A percentile compares a stretch with the other conserved stretches of the same genome.
Evolutionary conservation across 1,140 invertebrate genomes (phyloP).

Genomic region (Tribolium madens): DNA sequence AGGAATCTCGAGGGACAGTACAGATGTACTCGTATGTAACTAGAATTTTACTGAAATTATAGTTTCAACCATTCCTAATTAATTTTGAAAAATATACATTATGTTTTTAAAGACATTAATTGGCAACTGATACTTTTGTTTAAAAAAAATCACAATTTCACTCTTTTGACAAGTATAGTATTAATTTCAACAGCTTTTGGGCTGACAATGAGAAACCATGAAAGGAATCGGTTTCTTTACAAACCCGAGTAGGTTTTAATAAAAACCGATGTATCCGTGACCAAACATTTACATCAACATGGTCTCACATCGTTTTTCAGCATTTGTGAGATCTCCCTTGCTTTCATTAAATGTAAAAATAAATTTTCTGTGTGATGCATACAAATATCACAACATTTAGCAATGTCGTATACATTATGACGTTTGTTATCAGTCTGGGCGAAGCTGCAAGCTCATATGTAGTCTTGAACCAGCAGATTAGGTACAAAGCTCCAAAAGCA

Average conservation of each 20-base stretch:
- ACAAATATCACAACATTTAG: not conserved
- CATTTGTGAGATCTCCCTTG: not conserved
- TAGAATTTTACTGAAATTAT: conserved; percentile 1
- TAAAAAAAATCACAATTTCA: too few relatives aligned
- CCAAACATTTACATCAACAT: not conserved
- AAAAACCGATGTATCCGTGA: not conserved
- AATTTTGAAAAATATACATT: not conserved
- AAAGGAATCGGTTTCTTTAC: not conserved
- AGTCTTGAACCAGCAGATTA: conserved; percentile 16
- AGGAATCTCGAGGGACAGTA: not conserved
- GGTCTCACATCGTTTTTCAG: not conserved
- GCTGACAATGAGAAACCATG: not conserved
- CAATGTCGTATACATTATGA: conserved; percentile 8
- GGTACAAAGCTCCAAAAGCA: conserved; percentile 21
- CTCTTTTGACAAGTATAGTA: too few relatives aligned
- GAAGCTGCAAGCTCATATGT: conserved; percentile 17
- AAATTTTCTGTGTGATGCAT: not conserved
- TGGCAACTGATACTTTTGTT: too few relatives aligned
- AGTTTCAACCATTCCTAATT: not conserved
- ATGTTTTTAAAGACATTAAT: too few relatives aligned
- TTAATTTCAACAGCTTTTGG: not conserved
- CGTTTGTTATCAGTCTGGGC: conserved; percentile 17
- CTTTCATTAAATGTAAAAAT: not conserved
- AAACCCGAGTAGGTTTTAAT: not conserved
- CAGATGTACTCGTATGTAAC: not conserved